phyloP scores from a whole-genome alignment of 2,113 vertebrate genomes.

The Mastomys coucha region DNA sequence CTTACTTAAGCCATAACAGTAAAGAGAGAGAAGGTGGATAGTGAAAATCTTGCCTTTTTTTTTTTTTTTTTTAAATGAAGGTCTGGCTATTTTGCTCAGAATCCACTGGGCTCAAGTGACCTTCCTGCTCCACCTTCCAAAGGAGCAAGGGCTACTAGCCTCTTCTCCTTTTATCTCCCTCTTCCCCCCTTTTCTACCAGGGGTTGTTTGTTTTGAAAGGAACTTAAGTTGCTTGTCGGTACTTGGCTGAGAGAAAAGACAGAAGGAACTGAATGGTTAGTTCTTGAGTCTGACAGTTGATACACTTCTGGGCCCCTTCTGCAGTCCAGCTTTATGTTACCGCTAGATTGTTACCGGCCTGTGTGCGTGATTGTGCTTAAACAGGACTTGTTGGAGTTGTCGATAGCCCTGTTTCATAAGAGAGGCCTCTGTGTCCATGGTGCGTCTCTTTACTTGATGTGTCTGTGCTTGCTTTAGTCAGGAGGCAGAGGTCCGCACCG shows the following conservation, averaged over 20 bases:
- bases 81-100: neutral
- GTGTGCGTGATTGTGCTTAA: neutral
- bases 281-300: slow-evolving; percentile 29
- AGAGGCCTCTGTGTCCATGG: neutral
- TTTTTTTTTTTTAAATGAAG: neutral
- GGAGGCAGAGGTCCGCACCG: neutral
- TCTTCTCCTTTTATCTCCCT: no score
- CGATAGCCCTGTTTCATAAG: neutral
- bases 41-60: neutral
- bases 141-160: neutral
- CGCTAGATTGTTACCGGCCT: neutral
- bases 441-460: neutral
- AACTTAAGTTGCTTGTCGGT: neutral
- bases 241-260: slow-evolving; percentile 10
- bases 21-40: neutral
- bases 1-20: neutral
- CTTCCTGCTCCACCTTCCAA: neutral
- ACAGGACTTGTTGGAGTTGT: neutral
- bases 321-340: neutral
- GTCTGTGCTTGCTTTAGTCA: neutral
- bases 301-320: neutral
- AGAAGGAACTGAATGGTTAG: neutral
- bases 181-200: neutral
- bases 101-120: neutral
- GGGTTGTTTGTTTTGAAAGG: neutral